Evolutionary conservation across 2,797 vertebrate species (phyloP), one percentile per base, ranked within the genome.

Genomic region (Euthynnus affinis): DNA sequence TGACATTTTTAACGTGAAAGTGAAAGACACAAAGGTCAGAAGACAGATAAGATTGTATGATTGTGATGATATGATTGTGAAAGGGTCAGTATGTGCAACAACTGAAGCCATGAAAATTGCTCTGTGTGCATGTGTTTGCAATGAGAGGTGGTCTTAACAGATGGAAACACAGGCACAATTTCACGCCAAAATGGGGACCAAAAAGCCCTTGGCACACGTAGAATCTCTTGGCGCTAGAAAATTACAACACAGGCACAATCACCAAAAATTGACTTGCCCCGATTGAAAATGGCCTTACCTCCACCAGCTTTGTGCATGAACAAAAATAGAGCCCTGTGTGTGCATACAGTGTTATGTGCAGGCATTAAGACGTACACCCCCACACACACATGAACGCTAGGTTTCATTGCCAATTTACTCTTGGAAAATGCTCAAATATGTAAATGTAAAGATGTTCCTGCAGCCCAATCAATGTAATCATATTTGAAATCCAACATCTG

Each of bases 401-500:
- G 61, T 57, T 76, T 72, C 74, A 81, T 37, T 84, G 88, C 78
- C 72, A 81, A 73, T 75, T 56, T 13, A 49, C 34, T 76, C 67
- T 67, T 91, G 82, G 81, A 88, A 82, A 77, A 66, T 20, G 3
- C 64, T 79, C 83, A 88, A 76, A 80, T 88, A 91, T 93, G 89
- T 68, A 86, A 89, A 91, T 85, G 61, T 25, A 48, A 89, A 90
- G 86, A 87, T 74, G 84, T 48, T 87, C 55, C 61, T 67, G 59
- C 84, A 53, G 78, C 68, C 80, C 78, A 82, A 80, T 87, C 89
- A 88, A 80, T 78, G 66, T 89, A 90, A 91, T 90, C 82, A 80
- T 83, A 90, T 92, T 90, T 88, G 87, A 93, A 91, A 89, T 87
- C 71, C 82, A 87, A 79, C 89, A 90, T 92, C 83, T 90, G 83